Evolutionary conservation across 2,113 vertebrate species (phyloP), one percentile per base, ranked within the genome.

Genomic region (Genyomyrus donnyi): DNA sequence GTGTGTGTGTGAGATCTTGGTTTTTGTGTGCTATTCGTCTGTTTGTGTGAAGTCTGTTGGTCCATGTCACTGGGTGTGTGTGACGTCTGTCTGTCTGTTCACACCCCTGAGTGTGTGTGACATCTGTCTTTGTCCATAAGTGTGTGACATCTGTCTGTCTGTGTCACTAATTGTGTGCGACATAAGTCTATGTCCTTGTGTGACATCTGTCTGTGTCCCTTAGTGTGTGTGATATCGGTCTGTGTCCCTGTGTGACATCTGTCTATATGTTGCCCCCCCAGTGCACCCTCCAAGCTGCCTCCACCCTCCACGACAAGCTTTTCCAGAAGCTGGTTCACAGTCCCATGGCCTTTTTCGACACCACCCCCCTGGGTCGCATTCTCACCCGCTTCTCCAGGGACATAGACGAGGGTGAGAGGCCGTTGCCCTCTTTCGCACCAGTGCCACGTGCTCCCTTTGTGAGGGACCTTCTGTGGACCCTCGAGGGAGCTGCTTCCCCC

Each of bases 381-480:
- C 95, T 97, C 92, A 96, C 94, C 93, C 95, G 96, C 89, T 97
- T 97, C 94, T 96, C 96, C 93, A 94, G 93, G 91, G 96, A 97
- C 94, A 95, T 97, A 95, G 96, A 97, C 80, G 96, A 97, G 93
- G 96, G 96, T 97, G 91, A 95, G 96, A 62, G 31, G 74, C 91
- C 92, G n/a, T 90, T 92, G 89, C 91, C 89, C 90, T 70, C 39
- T 9, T 42, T 45, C 39, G 45, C 88, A 2, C 66, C 74, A n/a
- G 3, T 5, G 31, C 11, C 31, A 6, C 31, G 0, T 77, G 35
- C 13, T 27, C 5, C 17, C 5, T 42, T 80, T 42, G 4, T 77
- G n/a, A 11, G 62, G 24, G 62, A 27, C 24, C n/a, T 62, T 24
- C 58, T 35, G 66, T 21, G 66, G 19, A 31, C 31, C 1, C 27